These are phyloP conservation scores for Dendrolimus punctatus DNA, from an alignment of 1,140 invertebrate genomes.

Conservation along the genomic window DNA sequence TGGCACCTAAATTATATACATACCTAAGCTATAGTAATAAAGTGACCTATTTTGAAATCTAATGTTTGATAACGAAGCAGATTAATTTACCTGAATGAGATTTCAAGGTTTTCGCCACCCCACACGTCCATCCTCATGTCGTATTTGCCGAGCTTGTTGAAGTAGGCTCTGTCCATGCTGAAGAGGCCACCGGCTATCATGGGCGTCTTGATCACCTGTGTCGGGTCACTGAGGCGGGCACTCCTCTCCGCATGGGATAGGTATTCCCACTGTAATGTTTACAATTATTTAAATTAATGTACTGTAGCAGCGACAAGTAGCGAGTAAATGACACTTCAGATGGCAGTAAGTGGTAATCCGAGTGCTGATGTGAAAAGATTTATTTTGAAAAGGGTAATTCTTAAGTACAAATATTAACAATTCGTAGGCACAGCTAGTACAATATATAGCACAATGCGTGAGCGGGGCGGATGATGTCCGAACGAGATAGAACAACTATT, in stretches of 20 bases:
- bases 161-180: conserved; percentile 93
- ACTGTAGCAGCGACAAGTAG: background rate
- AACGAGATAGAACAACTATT: no score
- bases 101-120: conserved; percentile 77
- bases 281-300: background rate
- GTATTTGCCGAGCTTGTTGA: conserved; percentile 95
- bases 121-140: conserved; percentile 98
- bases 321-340: background rate
- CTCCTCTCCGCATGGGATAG: conserved; percentile 87
- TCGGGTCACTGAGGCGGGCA: conserved; percentile 85
- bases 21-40: no score
- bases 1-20: no score
- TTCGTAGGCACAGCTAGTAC: no score
- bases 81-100: conserved; percentile 66
- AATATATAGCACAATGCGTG: no score
- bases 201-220: conserved; percentile 87
- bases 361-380: no score
- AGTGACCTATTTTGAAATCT: no score
- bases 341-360: no score
- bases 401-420: no score
- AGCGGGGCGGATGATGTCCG: no score
- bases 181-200: conserved; percentile 97
- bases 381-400: no score
- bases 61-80: no score
- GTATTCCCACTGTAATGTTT: conserved; percentile 89